phyloP scores from a whole-genome alignment of 1,140 invertebrate species.

The Camponotus floridanus region DNA sequence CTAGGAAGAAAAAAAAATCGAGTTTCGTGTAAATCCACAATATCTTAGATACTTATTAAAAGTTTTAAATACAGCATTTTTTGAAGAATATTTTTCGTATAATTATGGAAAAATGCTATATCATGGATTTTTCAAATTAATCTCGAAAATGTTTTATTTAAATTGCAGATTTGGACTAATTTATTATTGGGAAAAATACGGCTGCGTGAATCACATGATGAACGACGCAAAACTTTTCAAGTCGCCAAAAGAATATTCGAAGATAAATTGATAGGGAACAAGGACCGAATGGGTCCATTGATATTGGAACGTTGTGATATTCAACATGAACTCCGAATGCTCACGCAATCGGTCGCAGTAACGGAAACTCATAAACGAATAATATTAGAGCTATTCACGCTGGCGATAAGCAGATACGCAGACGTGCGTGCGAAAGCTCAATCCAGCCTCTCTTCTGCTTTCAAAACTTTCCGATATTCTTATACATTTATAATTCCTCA shows the following conservation, averaged over 20 bases:
- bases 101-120: background rate
- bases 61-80: too few relatives aligned
- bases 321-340: constrained; percentile 89
- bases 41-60: too few relatives aligned
- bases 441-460: constrained; percentile 85
- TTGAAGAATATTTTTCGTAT: too few relatives aligned
- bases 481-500: constrained; percentile 88
- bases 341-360: constrained; percentile 82
- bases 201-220: constrained; percentile 86
- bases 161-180: constrained; percentile 88
- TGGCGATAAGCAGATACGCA: constrained; percentile 90
- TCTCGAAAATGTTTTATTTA: constrained; percentile 49
- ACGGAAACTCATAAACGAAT: constrained; percentile 88
- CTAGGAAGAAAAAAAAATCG: too few relatives aligned
- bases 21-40: too few relatives aligned
- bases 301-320: constrained; percentile 89
- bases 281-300: constrained; percentile 88
- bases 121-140: background rate
- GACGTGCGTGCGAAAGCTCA: constrained; percentile 90
- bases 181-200: constrained; percentile 87
- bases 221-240: constrained; percentile 88
- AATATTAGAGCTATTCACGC: constrained; percentile 88
- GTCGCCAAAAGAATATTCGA: constrained; percentile 88
- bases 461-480: constrained; percentile 88
- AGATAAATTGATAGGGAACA: constrained; percentile 88